phyloP scores from a whole-genome alignment of 2,113 vertebrate species.

The Aythya baeri region DNA sequence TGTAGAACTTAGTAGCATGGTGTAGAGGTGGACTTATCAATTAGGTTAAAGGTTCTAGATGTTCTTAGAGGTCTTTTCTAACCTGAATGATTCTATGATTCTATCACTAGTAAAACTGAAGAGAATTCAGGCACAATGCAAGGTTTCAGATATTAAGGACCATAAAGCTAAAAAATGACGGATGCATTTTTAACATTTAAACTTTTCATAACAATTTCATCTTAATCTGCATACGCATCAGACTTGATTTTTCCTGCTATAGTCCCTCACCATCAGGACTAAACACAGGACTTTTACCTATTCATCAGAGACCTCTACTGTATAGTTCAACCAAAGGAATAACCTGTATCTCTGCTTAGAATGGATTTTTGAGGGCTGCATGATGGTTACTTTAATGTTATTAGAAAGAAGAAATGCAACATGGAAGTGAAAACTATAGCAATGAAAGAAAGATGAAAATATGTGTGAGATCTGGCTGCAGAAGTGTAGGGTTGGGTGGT shows the following conservation, averaged over 20 bases:
- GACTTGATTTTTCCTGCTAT: neutral
- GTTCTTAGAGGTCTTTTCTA: too few relatives aligned
- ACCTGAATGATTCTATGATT: too few relatives aligned
- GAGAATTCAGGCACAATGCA: neutral
- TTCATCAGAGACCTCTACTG: neutral
- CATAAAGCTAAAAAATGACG: neutral
- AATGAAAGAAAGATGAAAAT: neutral
- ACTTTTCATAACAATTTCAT: neutral
- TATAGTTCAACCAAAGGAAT: neutral
- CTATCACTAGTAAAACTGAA: neutral
- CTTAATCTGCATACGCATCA: neutral
- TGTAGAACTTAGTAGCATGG: too few relatives aligned
- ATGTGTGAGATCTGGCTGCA: neutral
- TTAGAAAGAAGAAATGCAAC: neutral
- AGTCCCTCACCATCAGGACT: neutral
- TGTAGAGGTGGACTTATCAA: too few relatives aligned
- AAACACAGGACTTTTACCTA: neutral
- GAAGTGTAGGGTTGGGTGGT: neutral
- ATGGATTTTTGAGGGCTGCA: neutral
- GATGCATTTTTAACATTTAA: neutral
- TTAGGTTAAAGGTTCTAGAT: too few relatives aligned
- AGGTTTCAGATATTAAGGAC: neutral
- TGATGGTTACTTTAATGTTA: rapidly evolving
- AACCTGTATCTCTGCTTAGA: neutral
- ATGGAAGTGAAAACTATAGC: neutral